Percentiles rank a stretch among this genome's conserved stretches.
Conservation (phyloP, 2,797 vertebrate species). For the Monodelphis domestica region DNA sequence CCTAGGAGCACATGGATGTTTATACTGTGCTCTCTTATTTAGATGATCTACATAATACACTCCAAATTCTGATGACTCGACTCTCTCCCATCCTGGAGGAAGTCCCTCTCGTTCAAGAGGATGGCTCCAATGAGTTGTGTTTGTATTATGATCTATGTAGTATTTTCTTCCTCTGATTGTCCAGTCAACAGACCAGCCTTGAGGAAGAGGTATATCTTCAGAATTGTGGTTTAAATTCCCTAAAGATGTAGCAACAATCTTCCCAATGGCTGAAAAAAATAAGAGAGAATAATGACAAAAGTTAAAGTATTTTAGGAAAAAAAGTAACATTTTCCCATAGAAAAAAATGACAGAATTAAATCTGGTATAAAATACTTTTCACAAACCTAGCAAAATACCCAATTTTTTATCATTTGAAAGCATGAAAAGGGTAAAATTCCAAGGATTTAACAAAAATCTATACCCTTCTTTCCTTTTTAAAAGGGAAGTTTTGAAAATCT, state of each 20-base stretch:
- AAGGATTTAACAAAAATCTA: too few relatives aligned
- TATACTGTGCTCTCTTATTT: slow-evolving; percentile 97
- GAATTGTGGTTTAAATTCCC: slow-evolving; percentile 94
- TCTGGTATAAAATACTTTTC: background rate
- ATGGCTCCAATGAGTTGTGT: slow-evolving; percentile 99
- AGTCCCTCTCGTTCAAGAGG: slow-evolving; percentile 97
- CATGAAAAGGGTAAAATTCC: background rate
- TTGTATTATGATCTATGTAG: slow-evolving; percentile 98
- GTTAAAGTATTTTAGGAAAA: background rate
- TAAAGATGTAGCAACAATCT: slow-evolving; percentile 96
- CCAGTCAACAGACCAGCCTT: slow-evolving; percentile 98
- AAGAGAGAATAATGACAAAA: background rate
- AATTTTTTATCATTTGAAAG: background rate
- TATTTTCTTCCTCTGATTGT: slow-evolving; percentile 98
- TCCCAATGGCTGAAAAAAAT: slow-evolving; percentile 90
- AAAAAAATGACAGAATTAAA: background rate
- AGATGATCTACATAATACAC: slow-evolving; percentile 98
- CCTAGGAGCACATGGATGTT: slow-evolving; percentile 98
- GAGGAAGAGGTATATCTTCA: slow-evolving; percentile 95
- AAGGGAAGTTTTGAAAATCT: too few relatives aligned
- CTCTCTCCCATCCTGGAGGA: slow-evolving; percentile 97
- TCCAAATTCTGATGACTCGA: slow-evolving; percentile 96
- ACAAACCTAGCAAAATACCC: background rate
- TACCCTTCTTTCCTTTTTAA: too few relatives aligned
- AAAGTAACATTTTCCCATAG: background rate